Percentiles rank a stretch among this genome's conserved stretches.
phyloP scores from a whole-genome alignment of 2,888 invertebrate genomes.

The Stomorhina lunata region DNA sequence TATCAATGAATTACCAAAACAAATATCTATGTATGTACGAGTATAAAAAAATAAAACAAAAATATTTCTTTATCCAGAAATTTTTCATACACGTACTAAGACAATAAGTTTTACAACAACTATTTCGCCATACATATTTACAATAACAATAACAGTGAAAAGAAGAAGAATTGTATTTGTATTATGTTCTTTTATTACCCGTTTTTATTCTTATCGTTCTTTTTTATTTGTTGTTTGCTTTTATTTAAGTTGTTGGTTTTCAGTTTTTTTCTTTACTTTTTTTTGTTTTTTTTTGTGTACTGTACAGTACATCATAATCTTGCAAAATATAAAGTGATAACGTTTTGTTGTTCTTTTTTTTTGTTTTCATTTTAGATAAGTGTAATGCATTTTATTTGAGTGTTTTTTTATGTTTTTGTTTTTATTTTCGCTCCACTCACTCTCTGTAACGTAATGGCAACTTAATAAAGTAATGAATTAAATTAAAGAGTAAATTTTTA shows the following conservation, averaged over 20 bases:
- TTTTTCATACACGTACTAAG: not conserved
- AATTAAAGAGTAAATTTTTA: not conserved
- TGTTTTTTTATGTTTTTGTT: not conserved
- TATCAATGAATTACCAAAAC: slow-evolving; percentile 16
- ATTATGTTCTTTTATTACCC: not conserved
- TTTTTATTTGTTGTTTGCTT: slow-evolving; percentile 11
- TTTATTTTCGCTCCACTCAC: not conserved
- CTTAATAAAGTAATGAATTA: not conserved
- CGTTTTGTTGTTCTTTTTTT: not conserved
- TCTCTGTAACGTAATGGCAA: not conserved
- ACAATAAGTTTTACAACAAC: not conserved
- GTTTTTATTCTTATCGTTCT: slow-evolving; percentile 42
- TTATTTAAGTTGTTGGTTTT: not conserved
- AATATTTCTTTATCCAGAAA: not conserved
- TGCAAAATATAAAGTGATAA: slow-evolving; percentile 62
- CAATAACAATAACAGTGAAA: no score
- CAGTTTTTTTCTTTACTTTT: no score
- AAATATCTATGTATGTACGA: no score
- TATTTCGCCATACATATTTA: slow-evolving; percentile 22
- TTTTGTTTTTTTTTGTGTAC: no score
- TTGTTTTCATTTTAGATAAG: slow-evolving; percentile 44
- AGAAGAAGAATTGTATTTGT: no score
- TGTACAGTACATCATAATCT: slow-evolving; percentile 44
- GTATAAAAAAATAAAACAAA: not conserved
- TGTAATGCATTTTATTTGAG: not conserved